Conservation (phyloP, 2,113 vertebrate species). For the Anoura caudifer region DNA sequence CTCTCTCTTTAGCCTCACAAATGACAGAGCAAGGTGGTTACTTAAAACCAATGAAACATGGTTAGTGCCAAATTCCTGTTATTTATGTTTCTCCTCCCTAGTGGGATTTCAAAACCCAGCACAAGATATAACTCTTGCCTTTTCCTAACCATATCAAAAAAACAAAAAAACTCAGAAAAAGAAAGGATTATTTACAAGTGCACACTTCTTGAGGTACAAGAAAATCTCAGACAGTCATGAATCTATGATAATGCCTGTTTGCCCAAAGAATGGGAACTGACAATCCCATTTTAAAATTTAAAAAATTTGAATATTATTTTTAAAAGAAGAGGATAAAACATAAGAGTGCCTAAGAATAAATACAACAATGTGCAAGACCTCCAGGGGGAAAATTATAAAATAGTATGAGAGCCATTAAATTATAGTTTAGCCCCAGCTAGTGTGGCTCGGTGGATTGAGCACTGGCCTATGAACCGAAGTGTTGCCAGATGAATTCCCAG, state of each 20-base stretch:
- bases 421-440: not conserved
- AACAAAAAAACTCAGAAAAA: not conserved
- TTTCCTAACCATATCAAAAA: not conserved
- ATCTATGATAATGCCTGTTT: not conserved
- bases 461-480: too few species aligned
- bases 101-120: not conserved
- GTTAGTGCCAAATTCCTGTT: not conserved
- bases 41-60: not conserved
- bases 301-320: not conserved
- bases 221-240: not conserved
- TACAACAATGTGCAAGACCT: not conserved
- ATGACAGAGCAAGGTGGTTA: not conserved
- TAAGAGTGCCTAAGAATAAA: not conserved
- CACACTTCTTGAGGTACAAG: not conserved
- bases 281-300: constrained; percentile 17
- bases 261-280: not conserved
- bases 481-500: too few species aligned
- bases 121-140: not conserved
- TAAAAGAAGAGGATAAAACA: not conserved
- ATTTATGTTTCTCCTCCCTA: not conserved
- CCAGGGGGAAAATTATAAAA: not conserved
- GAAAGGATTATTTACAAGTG: not conserved
- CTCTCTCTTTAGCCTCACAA: not conserved
- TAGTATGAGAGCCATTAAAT: not conserved
- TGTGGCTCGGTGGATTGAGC: too few species aligned